Conservation (phyloP, 2,888 invertebrate species). For the Drosophila algonquin region DNA sequence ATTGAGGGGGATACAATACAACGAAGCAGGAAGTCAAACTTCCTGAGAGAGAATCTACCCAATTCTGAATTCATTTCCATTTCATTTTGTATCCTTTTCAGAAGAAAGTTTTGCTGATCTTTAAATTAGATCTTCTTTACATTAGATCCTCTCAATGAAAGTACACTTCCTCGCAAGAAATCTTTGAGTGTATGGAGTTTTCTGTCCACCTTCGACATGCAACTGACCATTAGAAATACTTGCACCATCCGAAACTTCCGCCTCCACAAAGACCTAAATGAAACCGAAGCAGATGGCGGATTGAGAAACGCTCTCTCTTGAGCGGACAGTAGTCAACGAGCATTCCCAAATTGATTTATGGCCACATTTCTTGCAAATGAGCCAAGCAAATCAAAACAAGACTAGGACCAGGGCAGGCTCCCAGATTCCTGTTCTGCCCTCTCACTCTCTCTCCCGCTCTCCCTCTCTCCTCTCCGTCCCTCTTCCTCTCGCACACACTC, state of each 20-base stretch:
- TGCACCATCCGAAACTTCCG: neutral
- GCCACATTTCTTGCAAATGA: conserved; percentile 63
- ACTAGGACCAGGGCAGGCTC: conserved; percentile 26
- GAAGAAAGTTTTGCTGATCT: too few relatives aligned
- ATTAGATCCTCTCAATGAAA: too few relatives aligned
- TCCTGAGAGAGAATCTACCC: too few relatives aligned
- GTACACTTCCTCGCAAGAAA: neutral
- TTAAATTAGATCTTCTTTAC: too few relatives aligned
- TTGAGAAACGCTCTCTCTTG: neutral
- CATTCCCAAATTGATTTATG: conserved; percentile 60
- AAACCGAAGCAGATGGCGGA: neutral
- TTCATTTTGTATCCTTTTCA: too few relatives aligned
- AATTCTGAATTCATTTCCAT: neutral
- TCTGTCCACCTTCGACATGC: neutral
- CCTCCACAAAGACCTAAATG: neutral
- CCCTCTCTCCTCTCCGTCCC: neutral
- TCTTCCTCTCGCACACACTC: neutral
- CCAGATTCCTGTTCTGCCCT: conserved; percentile 18
- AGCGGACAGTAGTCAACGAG: conserved; percentile 12
- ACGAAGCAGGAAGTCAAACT: neutral
- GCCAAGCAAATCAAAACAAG: conserved; percentile 70
- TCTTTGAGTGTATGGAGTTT: neutral
- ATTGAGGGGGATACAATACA: neutral
- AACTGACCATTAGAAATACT: neutral
- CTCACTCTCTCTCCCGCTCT: neutral